phyloP scores from a whole-genome alignment of 1,140 invertebrate species.

The Bradysia coprophila region DNA sequence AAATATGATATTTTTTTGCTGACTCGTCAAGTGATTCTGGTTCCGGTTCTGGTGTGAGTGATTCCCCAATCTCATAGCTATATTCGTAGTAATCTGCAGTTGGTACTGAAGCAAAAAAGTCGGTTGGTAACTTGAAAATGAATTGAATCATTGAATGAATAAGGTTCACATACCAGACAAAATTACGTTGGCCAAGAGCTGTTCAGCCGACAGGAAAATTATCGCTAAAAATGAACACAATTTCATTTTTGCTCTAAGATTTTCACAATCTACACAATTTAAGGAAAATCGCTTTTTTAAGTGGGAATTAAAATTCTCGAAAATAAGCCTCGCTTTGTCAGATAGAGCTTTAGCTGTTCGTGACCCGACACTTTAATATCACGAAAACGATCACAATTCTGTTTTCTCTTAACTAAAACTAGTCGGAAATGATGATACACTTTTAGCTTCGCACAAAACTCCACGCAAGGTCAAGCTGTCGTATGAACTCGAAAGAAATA shows the following conservation, averaged over 20 bases:
- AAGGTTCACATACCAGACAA: background rate
- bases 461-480: too few relatives aligned
- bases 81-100: background rate
- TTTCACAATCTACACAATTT: background rate
- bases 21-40: background rate
- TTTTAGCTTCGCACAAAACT: too few relatives aligned
- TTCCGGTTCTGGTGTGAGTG: background rate
- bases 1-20: constrained; percentile 1
- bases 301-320: too few relatives aligned
- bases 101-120: background rate
- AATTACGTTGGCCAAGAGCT: too few relatives aligned
- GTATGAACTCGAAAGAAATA: too few relatives aligned
- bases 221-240: background rate
- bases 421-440: too few relatives aligned
- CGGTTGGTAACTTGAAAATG: background rate
- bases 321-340: too few relatives aligned
- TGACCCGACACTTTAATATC: too few relatives aligned
- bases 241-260: background rate
- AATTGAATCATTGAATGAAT: background rate
- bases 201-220: background rate
- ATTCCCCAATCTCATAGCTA: background rate
- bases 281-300: too few relatives aligned
- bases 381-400: too few relatives aligned
- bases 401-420: too few relatives aligned
- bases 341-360: too few relatives aligned